Evolutionary conservation across 2,113 vertebrate genomes (phyloP), one percentile per base, ranked within the genome.

Genomic region (Channa argus): DNA sequence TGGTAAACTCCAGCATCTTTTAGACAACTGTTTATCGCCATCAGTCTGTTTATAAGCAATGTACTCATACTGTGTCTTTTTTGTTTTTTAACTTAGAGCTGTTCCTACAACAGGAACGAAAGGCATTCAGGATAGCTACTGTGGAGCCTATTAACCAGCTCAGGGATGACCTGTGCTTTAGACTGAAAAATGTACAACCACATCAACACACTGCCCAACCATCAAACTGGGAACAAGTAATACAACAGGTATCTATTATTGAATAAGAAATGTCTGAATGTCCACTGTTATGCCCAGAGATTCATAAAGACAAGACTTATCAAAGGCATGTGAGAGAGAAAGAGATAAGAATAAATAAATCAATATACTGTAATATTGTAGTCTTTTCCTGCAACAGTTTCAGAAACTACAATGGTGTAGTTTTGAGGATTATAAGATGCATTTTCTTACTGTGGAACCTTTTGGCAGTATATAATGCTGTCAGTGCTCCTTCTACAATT

Each of bases 91-190:
- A 63, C 50, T 61, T 73, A 98, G 97, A 92, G 34, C 77, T 89
- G 71, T 78, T 82, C 37, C 88, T 98, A 67, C 89, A 94, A 76
- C 89, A 89, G 65, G 94, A 96, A 41, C 61, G 86, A 71, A 88
- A 93, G 38, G 36, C 24, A 0, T 96, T 95, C 79, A 85, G 88
- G 80, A 79, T 63, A 60, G 90, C 90, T 52, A 90, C 95, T 34
- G 90, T 97, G 43, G 85, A 80, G 77, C 95, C 96, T 46, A 45
- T 97, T 83, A 92, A 91, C 91, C 95, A 96, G 67, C 91, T 98
- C 9, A 94, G 81, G 82, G 92, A 94, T 50, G 95, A 95, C 80
- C 91, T 98, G 64, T 82, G 91, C 77, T 90, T 92, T 82, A 92
- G 91, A 68, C 86, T 96, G 85, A 46, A 63, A 65, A 85, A 94